Evolutionary conservation across 2,113 vertebrate species (phyloP).

Genomic region (Microcebus griseorufus): DNA sequence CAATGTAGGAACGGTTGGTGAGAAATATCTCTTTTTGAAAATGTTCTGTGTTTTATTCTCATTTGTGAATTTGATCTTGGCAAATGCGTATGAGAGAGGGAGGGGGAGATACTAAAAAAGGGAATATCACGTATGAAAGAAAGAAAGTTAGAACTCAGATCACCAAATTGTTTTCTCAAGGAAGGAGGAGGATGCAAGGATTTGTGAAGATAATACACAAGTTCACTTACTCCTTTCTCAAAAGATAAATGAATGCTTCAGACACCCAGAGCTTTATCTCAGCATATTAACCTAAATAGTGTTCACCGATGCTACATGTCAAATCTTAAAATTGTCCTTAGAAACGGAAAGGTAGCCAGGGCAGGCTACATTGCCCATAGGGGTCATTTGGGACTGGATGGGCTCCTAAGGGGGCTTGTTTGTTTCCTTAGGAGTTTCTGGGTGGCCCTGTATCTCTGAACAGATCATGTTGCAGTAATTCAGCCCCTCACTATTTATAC

Average conservation of each 20-base stretch:
- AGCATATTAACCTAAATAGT: neutral
- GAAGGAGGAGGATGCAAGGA: neutral
- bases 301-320: neutral
- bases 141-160: neutral
- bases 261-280: neutral
- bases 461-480: conserved; percentile 54
- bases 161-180: neutral
- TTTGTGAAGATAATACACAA: neutral
- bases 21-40: conserved; percentile 17
- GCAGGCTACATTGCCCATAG: fast-evolving
- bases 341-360: neutral
- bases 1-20: neutral
- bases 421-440: neutral
- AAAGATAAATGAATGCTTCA: neutral
- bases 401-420: neutral
- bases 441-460: conserved; percentile 42
- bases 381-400: neutral
- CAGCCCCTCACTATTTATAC: conserved; percentile 35
- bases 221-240: neutral
- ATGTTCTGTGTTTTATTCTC: neutral
- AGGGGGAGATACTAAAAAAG: neutral
- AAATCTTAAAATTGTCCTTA: neutral
- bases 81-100: neutral
- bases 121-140: neutral
- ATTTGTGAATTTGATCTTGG: neutral